Conservation (phyloP, 2,797 vertebrate species). For the Neosalanx taihuensis region DNA sequence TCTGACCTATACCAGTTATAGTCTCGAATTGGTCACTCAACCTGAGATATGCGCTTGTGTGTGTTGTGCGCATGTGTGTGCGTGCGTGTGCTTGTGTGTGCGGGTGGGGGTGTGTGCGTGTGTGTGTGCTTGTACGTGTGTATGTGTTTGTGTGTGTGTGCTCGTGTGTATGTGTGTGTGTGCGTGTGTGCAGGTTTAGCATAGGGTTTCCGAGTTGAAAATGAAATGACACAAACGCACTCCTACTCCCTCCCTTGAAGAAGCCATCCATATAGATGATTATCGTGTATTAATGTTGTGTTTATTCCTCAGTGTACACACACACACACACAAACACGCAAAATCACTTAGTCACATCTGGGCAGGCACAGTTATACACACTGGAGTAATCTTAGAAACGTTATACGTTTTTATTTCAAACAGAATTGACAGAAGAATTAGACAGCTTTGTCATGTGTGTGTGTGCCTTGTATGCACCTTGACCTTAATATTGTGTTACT, state of each 20-base stretch:
- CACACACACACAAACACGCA: constrained; percentile 28
- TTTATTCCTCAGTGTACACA: constrained; percentile 3
- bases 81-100: constrained; percentile 7
- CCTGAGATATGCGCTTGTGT: constrained; percentile 1
- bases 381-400: constrained; percentile 54
- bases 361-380: constrained; percentile 53
- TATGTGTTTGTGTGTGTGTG: constrained; percentile 23
- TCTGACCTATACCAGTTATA: too few species aligned
- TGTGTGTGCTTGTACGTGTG: background rate
- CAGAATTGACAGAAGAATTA: constrained; percentile 19
- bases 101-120: background rate
- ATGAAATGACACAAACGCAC: too few species aligned
- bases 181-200: too few species aligned
- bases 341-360: constrained; percentile 49
- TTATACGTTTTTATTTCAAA: constrained; percentile 43
- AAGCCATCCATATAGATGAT: too few species aligned
- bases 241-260: too few species aligned
- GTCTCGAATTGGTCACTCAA: too few species aligned
- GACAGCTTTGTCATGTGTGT: background rate
- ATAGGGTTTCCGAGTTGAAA: too few species aligned
- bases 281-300: too few species aligned
- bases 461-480: background rate
- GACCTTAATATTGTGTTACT: too few species aligned
- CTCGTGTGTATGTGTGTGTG: too few species aligned
- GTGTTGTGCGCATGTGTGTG: background rate